Percentiles rank a stretch among this genome's conserved stretches.
Evolutionary conservation across 2,113 vertebrate genomes (phyloP).

Genomic region (Saccopteryx bilineata): DNA sequence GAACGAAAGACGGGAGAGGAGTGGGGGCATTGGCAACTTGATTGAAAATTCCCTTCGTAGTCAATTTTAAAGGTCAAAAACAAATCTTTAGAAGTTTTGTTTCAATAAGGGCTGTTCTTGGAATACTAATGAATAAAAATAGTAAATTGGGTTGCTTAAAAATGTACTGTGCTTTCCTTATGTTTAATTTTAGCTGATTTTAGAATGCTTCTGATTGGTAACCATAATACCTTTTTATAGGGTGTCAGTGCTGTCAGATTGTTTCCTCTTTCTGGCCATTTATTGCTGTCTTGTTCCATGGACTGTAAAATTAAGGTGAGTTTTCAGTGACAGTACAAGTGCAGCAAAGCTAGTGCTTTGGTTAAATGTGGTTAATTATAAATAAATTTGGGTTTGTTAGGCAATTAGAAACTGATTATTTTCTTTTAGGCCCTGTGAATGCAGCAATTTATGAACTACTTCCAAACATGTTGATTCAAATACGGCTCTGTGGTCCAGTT

Average conservation of each 20-base stretch:
- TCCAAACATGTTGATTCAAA: slow-evolving; percentile 56
- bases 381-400: slow-evolving; percentile 56
- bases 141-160: background rate
- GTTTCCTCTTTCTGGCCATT: slow-evolving; percentile 96
- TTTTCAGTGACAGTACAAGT: slow-evolving; percentile 39
- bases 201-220: background rate
- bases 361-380: slow-evolving; percentile 64
- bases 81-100: background rate
- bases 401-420: slow-evolving; percentile 64
- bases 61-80: slow-evolving; percentile 50
- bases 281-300: slow-evolving; percentile 97
- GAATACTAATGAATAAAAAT: slow-evolving; percentile 54
- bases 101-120: background rate
- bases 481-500: slow-evolving; percentile 36
- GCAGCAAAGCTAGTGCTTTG: background rate
- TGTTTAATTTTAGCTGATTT: slow-evolving; percentile 35
- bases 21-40: background rate
- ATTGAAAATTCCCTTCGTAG: slow-evolving; percentile 22
- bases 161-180: background rate
- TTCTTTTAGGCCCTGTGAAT: slow-evolving; percentile 56
- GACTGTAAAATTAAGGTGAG: slow-evolving; percentile 99
- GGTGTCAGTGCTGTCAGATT: slow-evolving; percentile 98
- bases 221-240: slow-evolving; percentile 84
- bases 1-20: background rate
- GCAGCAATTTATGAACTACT: slow-evolving; percentile 49